Base-by-base conservation (phyloP, 23 tunicate genomes). In the Aplidium turbinatum region DNA sequence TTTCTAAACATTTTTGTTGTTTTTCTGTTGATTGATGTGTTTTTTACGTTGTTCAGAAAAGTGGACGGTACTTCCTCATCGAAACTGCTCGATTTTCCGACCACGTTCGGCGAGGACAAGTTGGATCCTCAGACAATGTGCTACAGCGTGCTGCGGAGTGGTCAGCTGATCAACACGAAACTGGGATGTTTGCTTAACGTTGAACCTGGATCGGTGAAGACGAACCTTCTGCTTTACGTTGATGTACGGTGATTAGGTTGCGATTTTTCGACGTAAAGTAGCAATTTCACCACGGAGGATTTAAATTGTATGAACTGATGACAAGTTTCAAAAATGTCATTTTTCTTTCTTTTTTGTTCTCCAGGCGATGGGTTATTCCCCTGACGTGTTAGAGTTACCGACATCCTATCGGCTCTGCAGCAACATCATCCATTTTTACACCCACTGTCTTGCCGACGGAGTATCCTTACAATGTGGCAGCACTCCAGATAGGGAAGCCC, bases 341-440 rank as follows among this genome's bases (percentile, higher is more conserved):
- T 54, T 13, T 54, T 11, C 23, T n/a, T 25, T 54, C 23, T 54
- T n/a, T n/a, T 54, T 13, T 9, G 9, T 42, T 42, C 48, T 48
- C 29, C 34, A 78, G 83, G 83, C 73, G 1, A 29, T 62, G 35
- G 53, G 54, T 38, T 78, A 78, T 51, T 57, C 64, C 23, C 28
- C 62, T 6, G 66, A 78, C 0, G 22, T 78, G 3, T 29, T 78
- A 1, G 75, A 75, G 1, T 54, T 78, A 6, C 75, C 83, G n/a
- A 38, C 58, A 1, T 21, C 48, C 3, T 38, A 53, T 65, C 72
- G 68, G 25, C 74, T 78, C 24, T 78, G 83, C 75, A 78, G 83
- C 57, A 78, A 78, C 26, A 1, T 78, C 3, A 53, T 78, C 20
- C 72, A 78, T 63, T 65, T 78, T 22, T 78, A 78, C 83, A 65